Evolutionary conservation across 92 coral and sea anemone genomes (phyloP).

Genomic region (Bergia puertoricense): DNA sequence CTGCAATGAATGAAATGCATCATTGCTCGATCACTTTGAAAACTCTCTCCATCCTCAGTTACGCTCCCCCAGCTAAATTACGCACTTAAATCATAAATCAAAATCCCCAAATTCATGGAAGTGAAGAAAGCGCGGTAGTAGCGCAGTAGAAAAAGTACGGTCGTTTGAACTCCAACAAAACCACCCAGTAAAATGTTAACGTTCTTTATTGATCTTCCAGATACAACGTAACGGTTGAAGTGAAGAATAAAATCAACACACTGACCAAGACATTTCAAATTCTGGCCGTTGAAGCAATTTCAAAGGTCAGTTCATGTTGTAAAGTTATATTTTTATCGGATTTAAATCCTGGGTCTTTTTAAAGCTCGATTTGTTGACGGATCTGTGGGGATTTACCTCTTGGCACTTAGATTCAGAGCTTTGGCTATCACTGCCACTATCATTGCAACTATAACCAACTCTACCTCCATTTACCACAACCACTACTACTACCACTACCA

Average conservation of each 20-base stretch:
- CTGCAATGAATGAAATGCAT: too few species aligned
- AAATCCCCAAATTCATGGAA: too few species aligned
- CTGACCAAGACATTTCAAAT: constrained; percentile 14
- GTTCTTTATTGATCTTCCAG: constrained; percentile 3
- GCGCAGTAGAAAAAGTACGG: not conserved
- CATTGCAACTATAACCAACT: too few species aligned
- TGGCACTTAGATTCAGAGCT: too few species aligned
- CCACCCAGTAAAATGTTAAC: not conserved
- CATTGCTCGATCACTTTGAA: too few species aligned
- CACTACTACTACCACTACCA: too few species aligned
- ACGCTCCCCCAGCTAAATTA: not conserved
- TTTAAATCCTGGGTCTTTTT: not conserved
- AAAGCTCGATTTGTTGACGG: too few species aligned
- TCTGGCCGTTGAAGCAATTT: constrained; percentile 7
- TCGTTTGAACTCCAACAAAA: not conserved
- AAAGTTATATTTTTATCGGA: not conserved
- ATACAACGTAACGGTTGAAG: constrained; percentile 25
- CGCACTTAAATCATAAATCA: too few species aligned
- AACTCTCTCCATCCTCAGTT: too few species aligned
- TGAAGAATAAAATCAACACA: constrained; percentile 30
- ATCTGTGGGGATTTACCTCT: too few species aligned
- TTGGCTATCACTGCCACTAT: too few species aligned
- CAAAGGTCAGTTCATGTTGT: constrained; percentile 1
- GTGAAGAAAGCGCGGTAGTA: not conserved
- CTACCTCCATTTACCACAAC: too few species aligned